Conservation (phyloP, 2,113 vertebrate genomes). For the Agelaius phoeniceus region DNA sequence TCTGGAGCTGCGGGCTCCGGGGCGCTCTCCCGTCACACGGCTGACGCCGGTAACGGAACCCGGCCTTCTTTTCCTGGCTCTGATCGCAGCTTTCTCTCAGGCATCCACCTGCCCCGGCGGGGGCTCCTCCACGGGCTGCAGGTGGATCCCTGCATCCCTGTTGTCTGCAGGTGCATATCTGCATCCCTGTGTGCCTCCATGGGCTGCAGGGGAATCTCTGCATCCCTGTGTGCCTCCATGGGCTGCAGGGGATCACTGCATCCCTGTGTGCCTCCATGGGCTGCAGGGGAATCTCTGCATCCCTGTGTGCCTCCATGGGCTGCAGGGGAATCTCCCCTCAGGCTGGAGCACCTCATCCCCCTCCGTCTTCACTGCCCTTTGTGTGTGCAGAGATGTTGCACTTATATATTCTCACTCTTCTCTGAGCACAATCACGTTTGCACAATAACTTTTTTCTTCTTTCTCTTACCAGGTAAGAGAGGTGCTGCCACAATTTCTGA, state of each 20-base stretch:
- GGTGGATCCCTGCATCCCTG: too few relatives aligned
- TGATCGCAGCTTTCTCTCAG: background rate
- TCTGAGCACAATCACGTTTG: background rate
- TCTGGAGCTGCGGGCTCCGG: accelerated
- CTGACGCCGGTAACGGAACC: background rate
- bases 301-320: background rate
- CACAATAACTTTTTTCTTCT: background rate
- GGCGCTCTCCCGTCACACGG: accelerated
- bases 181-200: background rate
- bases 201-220: background rate
- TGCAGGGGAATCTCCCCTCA: background rate
- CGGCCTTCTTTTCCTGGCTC: too few relatives aligned
- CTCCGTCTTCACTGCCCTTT: background rate
- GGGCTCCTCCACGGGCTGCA: background rate
- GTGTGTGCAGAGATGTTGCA: background rate
- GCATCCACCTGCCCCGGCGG: background rate
- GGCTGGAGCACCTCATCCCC: background rate
- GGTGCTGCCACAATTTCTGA: too few relatives aligned
- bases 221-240: too few relatives aligned
- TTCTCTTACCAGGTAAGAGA: background rate
- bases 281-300: too few relatives aligned
- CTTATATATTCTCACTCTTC: background rate
- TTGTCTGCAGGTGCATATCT: too few relatives aligned
- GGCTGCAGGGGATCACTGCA: too few relatives aligned
- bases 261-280: too few relatives aligned